Evolutionary conservation across 1,140 invertebrate species (phyloP), one percentile per base, ranked within the genome.

Genomic region (Temnothorax longispinosus): DNA sequence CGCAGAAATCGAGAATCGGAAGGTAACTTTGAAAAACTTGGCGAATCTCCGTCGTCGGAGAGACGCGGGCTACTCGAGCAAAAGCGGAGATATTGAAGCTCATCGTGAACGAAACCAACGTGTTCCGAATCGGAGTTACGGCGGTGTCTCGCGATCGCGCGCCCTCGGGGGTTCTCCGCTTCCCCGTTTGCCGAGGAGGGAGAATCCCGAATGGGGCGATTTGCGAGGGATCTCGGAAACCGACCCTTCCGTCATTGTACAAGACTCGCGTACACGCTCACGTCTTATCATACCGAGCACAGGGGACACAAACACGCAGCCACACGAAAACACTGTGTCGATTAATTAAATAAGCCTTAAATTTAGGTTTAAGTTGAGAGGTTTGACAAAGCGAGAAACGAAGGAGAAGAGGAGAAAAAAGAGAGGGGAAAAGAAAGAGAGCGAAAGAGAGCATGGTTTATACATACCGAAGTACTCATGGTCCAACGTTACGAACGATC

Each of bases 271-370:
- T 44, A 60, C 27, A 64, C 41, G 78, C 58, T 85, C 88, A 72
- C 86, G 67, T 85, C 82, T 76, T 64, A 86, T 88, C 74, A 74
- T 90, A 85, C 47, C 47, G 71, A 88, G 81, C 75, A 87, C 81
- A 5, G 88, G 81, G 72, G 89, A 90, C 89, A 90, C 82, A 90
- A 87, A 85, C 74, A 90, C 87, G 85, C 77, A 87, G 72, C 74
- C 75, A 87, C 89, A 89, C 80, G 67, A 93, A 32, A 91, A 92
- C 86, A 90, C 88, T 76, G 88, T 91, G 90, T 91, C 89, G 89
- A 92, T 89, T 90, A 92, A 94, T 91, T 92, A 92, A 93, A 87
- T 94, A 94, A 94, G 93, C 91, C 92, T 93, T 93, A 93, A 88
- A 92, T 93, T 92, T 93, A 91, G 87, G 81, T 88, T 91, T 91